Evolutionary conservation across 2,797 vertebrate species (phyloP), one percentile per base, ranked within the genome.

Genomic region (Holocentrus rufus): DNA sequence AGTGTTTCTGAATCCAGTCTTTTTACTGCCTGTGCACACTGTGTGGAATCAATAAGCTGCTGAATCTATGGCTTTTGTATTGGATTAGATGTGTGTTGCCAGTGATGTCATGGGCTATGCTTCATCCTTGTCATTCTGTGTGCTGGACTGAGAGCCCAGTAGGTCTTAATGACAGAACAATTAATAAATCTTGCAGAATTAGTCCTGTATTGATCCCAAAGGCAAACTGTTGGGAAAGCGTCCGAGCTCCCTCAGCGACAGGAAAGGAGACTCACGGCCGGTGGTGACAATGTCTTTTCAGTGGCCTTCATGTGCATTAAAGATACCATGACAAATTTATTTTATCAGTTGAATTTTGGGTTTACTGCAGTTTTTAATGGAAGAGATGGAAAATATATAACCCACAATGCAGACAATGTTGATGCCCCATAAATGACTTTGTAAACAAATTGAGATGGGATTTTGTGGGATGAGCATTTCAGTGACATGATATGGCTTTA

Each of bases 51-150:
- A 78, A 76, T 74, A 60, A 53, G 31, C 11, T 31, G 62, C 61
- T 74, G 52, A 81, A 85, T 58, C 66, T 69, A 49, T 65, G 56
- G 65, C 75, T 73, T 76, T 69, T 70, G 76, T 77, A 77, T 31
- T 83, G 59, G 79, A 81, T 76, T 60, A 49, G 66, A 31, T 52
- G 34, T 69, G 59, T 62, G 75, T 10, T 70, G 72, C 31, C 71
- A 63, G 50, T 85, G 81, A 85, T 69, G 74, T 69, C 82, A 85
- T 67, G 22, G 68, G 61, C 73, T 34, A 62, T 80, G 77, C 68
- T 72, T 82, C 73, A 82, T 69, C 50, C 30, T 39, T 59, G 77
- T 72, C 63, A 69, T 59, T 59, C n/a, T 46, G 65, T 47, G 39
- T 42, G 9, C 50, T 39, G 57, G 50, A 46, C 58, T 39, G 63